Base-by-base conservation (phyloP, 2,113 vertebrate species). In the Coreoperca whiteheadi region DNA sequence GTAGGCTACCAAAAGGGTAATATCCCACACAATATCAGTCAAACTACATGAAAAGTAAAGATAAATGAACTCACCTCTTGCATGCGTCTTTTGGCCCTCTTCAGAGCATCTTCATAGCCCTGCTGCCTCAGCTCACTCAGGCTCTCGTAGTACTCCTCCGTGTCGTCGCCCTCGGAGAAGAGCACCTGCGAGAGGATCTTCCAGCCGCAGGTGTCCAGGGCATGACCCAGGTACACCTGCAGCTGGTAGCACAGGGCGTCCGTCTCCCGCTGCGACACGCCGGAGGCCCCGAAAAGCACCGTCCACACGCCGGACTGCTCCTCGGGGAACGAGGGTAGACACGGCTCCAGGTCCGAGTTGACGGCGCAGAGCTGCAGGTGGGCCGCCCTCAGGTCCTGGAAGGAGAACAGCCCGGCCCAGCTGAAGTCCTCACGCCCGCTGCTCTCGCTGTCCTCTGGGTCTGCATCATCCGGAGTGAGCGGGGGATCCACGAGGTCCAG, bases 61-160 rank as follows among this genome's bases (percentile, higher is more conserved):
- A 34, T 21, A 54, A 9, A 23, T 20, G 2, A 6, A 81, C 5
- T 95, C 84, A 99, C 98, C 98, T 99, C 96, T 7, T 98, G 97
- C 89, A 99, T 96, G 53, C 94, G 93, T 76, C 91, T 94, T 48
- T 97, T 96, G 86, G 97, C 96, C 80, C 97, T 91, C 86, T 97
- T 96, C 68, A 98, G 94, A 25, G 97, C 98, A 53, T 99, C 98
- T 70, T 99, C 97, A n/a, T 97, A 98, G 15, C 98, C 98, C 61
- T 97, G 98, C 81, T 96, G 97, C 64, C 97, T 92, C 87, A 99
- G 96, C 91, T 99, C 98, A 21, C 97, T 97, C 82, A 99, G 94
- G 83, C 97, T 99, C 92, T 99, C 97, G 3, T 99, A 99, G 87
- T 99, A 99, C 87, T 99, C 97, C 75, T 99, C 98, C 0, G 97